Conservation (phyloP, 2,797 vertebrate species). For the Cottoperca gobio region DNA sequence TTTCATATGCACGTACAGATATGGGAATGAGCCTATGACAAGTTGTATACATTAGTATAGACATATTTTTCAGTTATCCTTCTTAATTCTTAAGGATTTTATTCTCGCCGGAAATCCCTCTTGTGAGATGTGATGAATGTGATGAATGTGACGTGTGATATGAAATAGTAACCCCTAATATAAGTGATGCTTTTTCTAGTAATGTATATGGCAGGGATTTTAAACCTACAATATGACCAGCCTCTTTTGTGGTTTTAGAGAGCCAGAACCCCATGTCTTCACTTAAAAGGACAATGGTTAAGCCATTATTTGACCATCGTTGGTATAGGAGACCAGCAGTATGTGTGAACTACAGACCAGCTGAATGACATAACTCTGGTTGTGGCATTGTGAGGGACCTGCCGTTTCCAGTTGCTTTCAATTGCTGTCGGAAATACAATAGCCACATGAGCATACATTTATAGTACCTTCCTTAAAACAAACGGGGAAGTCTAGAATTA, state of each 20-base stretch:
- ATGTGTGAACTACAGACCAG: neutral
- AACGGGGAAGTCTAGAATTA: neutral
- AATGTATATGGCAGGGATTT: neutral
- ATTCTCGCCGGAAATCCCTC: neutral
- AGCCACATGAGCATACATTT: neutral
- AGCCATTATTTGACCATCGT: neutral
- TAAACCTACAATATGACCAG: neutral
- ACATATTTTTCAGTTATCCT: neutral
- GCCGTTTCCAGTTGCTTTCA: constrained; percentile 25
- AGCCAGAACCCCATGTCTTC: neutral
- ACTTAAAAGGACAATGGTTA: neutral
- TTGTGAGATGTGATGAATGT: neutral
- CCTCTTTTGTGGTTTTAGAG: neutral
- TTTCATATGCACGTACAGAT: neutral
- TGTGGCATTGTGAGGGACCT: neutral
- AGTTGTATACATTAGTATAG: neutral
- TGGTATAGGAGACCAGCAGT: neutral
- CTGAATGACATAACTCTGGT: neutral
- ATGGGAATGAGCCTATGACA: neutral
- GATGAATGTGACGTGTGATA: too few relatives aligned
- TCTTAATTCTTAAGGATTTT: neutral
- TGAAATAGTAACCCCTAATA: neutral
- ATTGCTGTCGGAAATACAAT: neutral
- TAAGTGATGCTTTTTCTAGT: neutral
- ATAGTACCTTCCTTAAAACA: neutral